phyloP scores from a whole-genome alignment of 2,113 vertebrate genomes.

The Pelusios castaneus region DNA sequence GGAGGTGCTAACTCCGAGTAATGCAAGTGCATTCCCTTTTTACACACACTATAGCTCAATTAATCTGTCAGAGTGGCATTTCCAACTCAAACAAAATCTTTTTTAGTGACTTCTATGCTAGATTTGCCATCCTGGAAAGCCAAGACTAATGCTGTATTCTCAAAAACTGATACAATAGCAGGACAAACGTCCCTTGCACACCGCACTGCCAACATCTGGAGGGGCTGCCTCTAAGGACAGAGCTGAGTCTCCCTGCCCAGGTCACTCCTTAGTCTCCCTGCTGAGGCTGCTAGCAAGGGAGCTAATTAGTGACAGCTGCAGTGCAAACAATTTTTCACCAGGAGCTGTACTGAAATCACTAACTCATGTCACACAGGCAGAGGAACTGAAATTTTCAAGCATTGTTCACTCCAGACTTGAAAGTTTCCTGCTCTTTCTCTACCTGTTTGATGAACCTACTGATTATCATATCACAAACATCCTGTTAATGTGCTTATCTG shows the following conservation, averaged over 20 bases:
- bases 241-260: accelerated
- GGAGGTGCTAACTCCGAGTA: not conserved
- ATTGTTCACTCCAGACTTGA: not conserved
- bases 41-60: conserved; percentile 20
- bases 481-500: not conserved
- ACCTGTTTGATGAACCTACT: no score
- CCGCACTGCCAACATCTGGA: accelerated
- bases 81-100: not conserved
- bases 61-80: conserved; percentile 9
- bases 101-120: not conserved
- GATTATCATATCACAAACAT: not conserved
- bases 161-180: accelerated
- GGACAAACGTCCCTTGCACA: not conserved
- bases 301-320: conserved; percentile 38
- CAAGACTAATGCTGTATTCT: accelerated
- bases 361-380: not conserved
- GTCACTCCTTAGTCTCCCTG: not conserved
- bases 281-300: not conserved
- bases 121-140: not conserved
- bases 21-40: not conserved
- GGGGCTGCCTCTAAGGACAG: not conserved
- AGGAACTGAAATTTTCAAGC: not conserved
- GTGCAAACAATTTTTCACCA: conserved; percentile 16
- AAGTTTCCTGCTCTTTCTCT: not conserved
- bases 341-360: conserved; percentile 4